Percentiles rank a stretch among this genome's conserved stretches.
Conservation (phyloP, 2,113 vertebrate genomes). For the Mystacornis crossleyi region DNA sequence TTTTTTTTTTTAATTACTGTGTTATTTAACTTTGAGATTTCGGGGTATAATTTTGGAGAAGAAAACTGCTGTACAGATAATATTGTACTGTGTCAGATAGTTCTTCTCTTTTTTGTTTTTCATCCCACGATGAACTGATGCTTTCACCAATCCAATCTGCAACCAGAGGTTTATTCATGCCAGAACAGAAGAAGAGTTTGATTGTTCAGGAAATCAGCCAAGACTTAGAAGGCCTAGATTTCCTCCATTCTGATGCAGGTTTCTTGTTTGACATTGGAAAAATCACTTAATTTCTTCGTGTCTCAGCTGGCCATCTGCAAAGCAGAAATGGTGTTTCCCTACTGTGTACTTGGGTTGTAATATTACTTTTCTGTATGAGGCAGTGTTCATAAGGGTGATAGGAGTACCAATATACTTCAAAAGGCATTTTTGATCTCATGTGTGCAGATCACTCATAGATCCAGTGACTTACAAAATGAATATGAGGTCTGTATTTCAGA, state of each 20-base stretch:
- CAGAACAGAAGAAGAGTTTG: conserved; percentile 27
- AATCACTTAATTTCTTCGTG: not conserved
- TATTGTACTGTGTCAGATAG: not conserved
- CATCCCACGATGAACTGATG: not conserved
- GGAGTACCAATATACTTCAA: conserved; percentile 37
- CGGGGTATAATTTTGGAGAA: not conserved
- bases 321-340: conserved; percentile 12
- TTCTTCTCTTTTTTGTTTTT: conserved; percentile 12
- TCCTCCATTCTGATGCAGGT: not conserved
- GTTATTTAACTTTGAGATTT: conserved; percentile 17
- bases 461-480: not conserved
- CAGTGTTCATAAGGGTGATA: not conserved
- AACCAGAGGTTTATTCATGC: conserved; percentile 10
- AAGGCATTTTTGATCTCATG: conserved; percentile 10
- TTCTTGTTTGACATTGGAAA: not conserved
- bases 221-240: not conserved
- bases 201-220: conserved; percentile 29
- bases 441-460: not conserved
- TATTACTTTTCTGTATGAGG: conserved; percentile 15
- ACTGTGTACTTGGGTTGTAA: not conserved
- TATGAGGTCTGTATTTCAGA: not conserved
- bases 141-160: conserved; percentile 13
- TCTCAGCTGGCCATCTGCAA: not conserved
- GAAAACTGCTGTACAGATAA: not conserved
- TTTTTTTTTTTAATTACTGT: not conserved